phyloP scores from a whole-genome alignment of 2,888 invertebrate species.

The Drosophila anceps region DNA sequence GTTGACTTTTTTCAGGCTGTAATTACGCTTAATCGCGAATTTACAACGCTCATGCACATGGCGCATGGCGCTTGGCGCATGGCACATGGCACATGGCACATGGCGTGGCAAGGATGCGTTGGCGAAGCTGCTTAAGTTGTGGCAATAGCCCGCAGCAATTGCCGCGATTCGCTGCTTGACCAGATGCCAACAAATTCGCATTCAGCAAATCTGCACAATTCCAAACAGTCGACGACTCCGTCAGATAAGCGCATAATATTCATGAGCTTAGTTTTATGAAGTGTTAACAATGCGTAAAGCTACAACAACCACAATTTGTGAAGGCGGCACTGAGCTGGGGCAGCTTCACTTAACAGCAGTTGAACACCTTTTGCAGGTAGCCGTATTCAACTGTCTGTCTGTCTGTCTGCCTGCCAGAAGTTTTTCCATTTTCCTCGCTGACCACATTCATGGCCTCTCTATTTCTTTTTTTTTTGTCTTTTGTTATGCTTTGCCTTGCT shows the following conservation, averaged over 20 bases:
- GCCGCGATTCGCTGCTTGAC: constrained; percentile 40
- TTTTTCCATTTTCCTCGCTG: constrained; percentile 54
- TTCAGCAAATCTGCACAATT: constrained; percentile 52
- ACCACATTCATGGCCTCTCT: constrained; percentile 26
- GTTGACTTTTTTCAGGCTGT: constrained; percentile 79
- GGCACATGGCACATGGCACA: neutral
- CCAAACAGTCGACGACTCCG: constrained; percentile 33
- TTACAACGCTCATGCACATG: constrained; percentile 41
- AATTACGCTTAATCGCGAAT: constrained; percentile 77
- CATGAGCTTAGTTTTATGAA: constrained; percentile 85
- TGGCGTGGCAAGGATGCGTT: constrained; percentile 8
- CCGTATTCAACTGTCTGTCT: constrained; percentile 14
- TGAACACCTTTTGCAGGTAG: constrained; percentile 52
- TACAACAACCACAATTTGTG: constrained; percentile 21
- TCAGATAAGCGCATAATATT: constrained; percentile 83
- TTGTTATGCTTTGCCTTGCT: constrained; percentile 18
- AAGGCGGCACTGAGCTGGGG: neutral
- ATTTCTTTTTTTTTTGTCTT: constrained; percentile 1
- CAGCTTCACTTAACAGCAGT: constrained; percentile 49
- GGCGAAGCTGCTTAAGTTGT: constrained; percentile 58
- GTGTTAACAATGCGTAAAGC: constrained; percentile 84
- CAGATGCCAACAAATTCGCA: constrained; percentile 41
- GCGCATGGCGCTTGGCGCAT: neutral
- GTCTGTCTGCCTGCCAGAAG: constrained; percentile 36
- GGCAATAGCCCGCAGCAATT: constrained; percentile 70